Evolutionary conservation across 2,113 vertebrate species (phyloP), one percentile per base, ranked within the genome.

Genomic region (Clarias macrocephalus): DNA sequence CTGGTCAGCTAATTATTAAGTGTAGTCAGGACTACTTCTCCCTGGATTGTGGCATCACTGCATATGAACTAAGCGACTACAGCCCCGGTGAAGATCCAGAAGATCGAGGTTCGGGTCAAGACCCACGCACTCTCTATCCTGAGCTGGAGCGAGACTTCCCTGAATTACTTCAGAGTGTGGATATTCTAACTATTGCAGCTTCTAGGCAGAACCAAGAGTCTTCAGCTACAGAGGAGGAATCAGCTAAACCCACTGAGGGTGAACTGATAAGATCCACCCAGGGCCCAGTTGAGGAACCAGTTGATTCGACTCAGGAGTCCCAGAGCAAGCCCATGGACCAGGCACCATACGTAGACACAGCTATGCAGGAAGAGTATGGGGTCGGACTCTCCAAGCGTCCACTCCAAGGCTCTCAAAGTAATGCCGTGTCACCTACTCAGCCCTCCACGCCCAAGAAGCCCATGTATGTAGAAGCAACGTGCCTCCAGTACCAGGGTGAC

Each of bases 11-110:
- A 93, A 99, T 98, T 10, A 99, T 99, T 88, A 97, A 97, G 94
- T 99, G 98, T 93, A 98, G 97, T 91, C 97, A 97, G 90, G 97
- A 99, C 93, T 99, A 99, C 91, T 96, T 99, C 91, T 99, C 98
- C 25, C 89, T 99, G 88, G 98, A 99, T 93, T 99, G 98, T 79
- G 98, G 98, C 15, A 99, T 99, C 93, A 99, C 98, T 28, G 98
- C 98, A 72, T 99, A 96, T 79, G 98, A 99, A 90, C 94, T 99
- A 42, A 97, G 96, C 19, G 98, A 98, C 94, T 99, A 98, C 88
- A 99, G 98, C 92, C 98, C 98, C 23, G 94, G 97, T 37, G 97
- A 99, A 60, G 97, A 98, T 88, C 94, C 76, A 18, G 95, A 93
- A 90, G 91, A 89, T 87, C 95, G 30, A 89, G 90, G 91, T 92